Evolutionary conservation across 1,140 invertebrate species (phyloP).

Genomic region (Penaeus indicus): DNA sequence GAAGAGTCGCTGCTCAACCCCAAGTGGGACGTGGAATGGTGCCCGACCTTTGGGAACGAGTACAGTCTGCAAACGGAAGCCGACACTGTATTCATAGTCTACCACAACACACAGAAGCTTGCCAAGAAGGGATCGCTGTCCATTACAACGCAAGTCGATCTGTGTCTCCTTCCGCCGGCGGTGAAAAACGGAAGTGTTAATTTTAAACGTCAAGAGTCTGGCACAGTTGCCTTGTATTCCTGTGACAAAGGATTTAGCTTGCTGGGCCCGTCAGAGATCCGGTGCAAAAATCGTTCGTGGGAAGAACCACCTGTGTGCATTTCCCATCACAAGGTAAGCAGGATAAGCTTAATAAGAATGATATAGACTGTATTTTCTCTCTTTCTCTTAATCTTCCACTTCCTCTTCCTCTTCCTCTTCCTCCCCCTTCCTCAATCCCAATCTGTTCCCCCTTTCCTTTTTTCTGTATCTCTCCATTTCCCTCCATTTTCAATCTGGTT

Average conservation of each 20-base stretch:
- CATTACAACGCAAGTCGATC: conserved; percentile 38
- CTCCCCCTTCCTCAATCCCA: too few relatives aligned
- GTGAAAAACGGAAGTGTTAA: conserved; percentile 49
- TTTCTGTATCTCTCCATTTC: too few relatives aligned
- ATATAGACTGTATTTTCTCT: too few relatives aligned
- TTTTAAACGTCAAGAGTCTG: conserved; percentile 39
- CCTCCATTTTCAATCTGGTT: too few relatives aligned
- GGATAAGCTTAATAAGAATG: too few relatives aligned
- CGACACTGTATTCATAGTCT: conserved; percentile 50
- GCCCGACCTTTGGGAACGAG: conserved; percentile 37
- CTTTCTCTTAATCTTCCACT: too few relatives aligned
- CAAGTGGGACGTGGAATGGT: conserved; percentile 55
- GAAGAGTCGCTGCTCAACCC: conserved; percentile 51
- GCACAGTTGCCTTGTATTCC: conserved; percentile 40
- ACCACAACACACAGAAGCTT: conserved; percentile 37
- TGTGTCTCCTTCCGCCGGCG: conserved; percentile 42
- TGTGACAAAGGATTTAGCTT: conserved; percentile 42
- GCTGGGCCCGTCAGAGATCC: conserved; percentile 26
- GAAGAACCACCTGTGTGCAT: conserved; percentile 49
- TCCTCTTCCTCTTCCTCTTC: too few relatives aligned
- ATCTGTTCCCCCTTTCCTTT: too few relatives aligned
- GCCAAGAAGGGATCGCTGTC: conserved; percentile 48
- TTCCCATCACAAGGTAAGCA: conserved; percentile 44
- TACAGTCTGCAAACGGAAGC: conserved; percentile 39
- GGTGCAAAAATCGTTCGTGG: conserved; percentile 21